Base-by-base conservation (phyloP, 1,140 invertebrate species). In the Drosophila fuyamai region DNA sequence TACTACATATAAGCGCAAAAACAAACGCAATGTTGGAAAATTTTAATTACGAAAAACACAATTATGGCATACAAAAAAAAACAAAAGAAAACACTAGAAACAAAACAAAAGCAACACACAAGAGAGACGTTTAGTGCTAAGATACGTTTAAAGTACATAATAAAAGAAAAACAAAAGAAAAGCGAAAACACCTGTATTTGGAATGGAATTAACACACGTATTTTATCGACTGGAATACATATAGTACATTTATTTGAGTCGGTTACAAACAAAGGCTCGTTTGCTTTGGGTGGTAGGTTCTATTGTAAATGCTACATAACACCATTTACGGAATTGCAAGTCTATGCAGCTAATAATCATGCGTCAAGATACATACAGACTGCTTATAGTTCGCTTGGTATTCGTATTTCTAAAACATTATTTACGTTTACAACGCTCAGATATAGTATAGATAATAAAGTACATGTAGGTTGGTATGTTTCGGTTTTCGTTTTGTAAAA, bases 1-100 rank as follows among this genome's bases (percentile, higher is more conserved):
- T 86, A 86, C 80, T 89, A 83, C 84, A 86, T 89, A 86, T 86
- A 88, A 89, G 84, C 76, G 80, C 79, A 83, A 89, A 85, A 80
- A 74, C 66, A 72, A 53, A 76, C 55, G 55, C 63, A 85, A 88
- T 88, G 83, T 88, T 84, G 81, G 80, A 66, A 82, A 84, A 60
- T 88, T 88, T 88, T 77, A 88, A 89, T 79, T 80, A 77, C 78
- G 63, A 71, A 44, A 70, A 78, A 66, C 72, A 58, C 43, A 82
- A 83, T 88, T 79, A 77, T 56, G 82, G 60, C 83, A 88, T 79
- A 76, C 46, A 78, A 68, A 70, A 54, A 32, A 55, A 61, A 55
- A 84, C 53, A 76, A 50, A 82, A 76, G 48, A 88, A 50, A 86
- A 89, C 48, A 86, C 77, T 72, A 86, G 63, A 88, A 86, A 67